These are phyloP conservation scores for Ectropis grisescens DNA, from an alignment of 1,140 invertebrate species.

Conservation along the genomic window DNA sequence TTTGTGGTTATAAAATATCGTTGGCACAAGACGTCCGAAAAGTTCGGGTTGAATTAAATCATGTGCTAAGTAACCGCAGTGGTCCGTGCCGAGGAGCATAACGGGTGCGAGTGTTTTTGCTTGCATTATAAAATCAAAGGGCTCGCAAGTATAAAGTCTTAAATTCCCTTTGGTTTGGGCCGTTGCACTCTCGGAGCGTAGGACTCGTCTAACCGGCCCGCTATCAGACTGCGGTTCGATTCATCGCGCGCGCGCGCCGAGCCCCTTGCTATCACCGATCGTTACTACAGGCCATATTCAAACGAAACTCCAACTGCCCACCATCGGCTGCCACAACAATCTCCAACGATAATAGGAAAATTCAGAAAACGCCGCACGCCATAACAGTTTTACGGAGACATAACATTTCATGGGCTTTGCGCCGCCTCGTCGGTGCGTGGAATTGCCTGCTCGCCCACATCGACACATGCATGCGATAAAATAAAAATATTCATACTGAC, in stretches of 20 bases:
- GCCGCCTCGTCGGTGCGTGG: too few relatives aligned
- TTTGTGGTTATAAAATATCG: too few relatives aligned
- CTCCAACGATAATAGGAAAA: neutral
- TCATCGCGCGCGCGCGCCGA: conserved; percentile 48
- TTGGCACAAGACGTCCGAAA: too few relatives aligned
- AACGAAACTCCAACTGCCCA: conserved; percentile 7
- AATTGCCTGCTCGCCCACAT: conserved; percentile 6
- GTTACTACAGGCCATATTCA: conserved; percentile 36
- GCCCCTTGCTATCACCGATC: conserved; percentile 48
- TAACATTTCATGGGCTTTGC: too few relatives aligned
- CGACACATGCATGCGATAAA: conserved; percentile 6
- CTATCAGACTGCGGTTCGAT: conserved; percentile 60
- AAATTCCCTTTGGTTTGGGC: conserved; percentile 64
- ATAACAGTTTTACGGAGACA: neutral
- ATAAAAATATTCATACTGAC: conserved; percentile 9
- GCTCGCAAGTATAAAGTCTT: conserved; percentile 53
- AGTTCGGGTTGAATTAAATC: too few relatives aligned
- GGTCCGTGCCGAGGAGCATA: too few relatives aligned
- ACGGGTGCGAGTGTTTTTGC: neutral
- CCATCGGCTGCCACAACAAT: too few relatives aligned
- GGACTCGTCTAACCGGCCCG: conserved; percentile 65
- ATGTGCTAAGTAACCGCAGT: too few relatives aligned
- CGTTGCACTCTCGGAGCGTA: conserved; percentile 50
- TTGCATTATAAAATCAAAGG: conserved; percentile 40
- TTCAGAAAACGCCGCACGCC: neutral